These are phyloP conservation scores for Callorhinus ursinus DNA, from an alignment of 2,113 vertebrate species.

Conservation along the genomic window DNA sequence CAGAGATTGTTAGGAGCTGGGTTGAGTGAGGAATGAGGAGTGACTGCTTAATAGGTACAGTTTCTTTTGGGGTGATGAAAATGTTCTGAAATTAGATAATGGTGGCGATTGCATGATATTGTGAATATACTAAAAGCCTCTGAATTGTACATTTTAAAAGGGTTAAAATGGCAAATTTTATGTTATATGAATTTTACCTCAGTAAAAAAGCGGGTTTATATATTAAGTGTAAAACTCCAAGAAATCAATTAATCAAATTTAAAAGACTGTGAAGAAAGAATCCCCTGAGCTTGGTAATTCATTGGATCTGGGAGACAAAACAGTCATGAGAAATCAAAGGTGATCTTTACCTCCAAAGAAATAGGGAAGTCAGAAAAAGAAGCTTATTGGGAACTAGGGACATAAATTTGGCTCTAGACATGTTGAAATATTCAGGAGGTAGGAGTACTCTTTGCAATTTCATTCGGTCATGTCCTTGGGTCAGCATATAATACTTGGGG, in stretches of 20 bases:
- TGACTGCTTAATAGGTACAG: neutral
- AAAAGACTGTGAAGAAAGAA: neutral
- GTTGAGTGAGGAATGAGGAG: neutral
- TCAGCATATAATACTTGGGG: neutral
- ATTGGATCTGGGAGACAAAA: neutral
- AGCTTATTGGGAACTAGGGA: neutral
- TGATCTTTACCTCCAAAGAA: neutral
- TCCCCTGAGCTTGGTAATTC: neutral
- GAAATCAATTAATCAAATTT: neutral
- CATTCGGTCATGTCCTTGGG: neutral
- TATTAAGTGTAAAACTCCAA: neutral
- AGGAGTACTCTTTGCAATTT: neutral
- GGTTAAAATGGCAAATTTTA: neutral
- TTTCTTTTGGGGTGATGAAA: neutral
- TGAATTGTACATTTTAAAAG: neutral
- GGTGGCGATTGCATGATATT: neutral
- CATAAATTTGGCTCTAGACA: neutral
- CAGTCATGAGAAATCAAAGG: neutral
- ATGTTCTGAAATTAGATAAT: neutral
- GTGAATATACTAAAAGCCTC: neutral
- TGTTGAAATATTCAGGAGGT: neutral
- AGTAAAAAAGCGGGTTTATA: neutral
- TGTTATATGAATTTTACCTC: neutral
- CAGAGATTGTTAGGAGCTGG: neutral
- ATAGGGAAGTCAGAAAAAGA: neutral